Evolutionary conservation across 2,888 invertebrate genomes (phyloP).

Genomic region (Dyspetes luteomarginatus): DNA sequence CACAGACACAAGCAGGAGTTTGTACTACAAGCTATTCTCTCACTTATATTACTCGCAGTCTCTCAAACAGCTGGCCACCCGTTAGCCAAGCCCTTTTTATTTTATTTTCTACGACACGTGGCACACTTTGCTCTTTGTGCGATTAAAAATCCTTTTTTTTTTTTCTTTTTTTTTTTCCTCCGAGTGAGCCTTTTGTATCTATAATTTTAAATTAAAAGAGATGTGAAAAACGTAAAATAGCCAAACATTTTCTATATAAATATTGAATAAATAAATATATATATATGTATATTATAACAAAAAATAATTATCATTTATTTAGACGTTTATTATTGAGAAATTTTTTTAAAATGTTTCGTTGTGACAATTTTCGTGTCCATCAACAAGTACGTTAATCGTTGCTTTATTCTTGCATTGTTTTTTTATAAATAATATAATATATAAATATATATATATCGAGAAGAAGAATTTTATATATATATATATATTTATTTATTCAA

Average conservation of each 20-base stretch:
- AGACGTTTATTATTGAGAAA: too few relatives aligned
- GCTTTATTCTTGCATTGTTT: too few relatives aligned
- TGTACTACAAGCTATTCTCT: too few relatives aligned
- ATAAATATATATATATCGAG: too few relatives aligned
- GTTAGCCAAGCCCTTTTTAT: slow-evolving; percentile 66
- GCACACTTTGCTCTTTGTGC: slow-evolving; percentile 47
- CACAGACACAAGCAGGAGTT: too few relatives aligned
- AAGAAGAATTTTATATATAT: too few relatives aligned
- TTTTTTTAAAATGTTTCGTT: background rate
- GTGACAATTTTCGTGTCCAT: slow-evolving; percentile 6
- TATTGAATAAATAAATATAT: background rate
- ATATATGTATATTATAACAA: background rate
- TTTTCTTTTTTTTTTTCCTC: background rate
- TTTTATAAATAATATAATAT: too few relatives aligned
- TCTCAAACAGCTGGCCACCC: slow-evolving; percentile 67
- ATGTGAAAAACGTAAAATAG: background rate
- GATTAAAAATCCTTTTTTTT: too few relatives aligned
- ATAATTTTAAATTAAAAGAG: background rate
- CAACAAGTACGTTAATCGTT: background rate
- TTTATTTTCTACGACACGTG: slow-evolving; percentile 63
- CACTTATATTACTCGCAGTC: slow-evolving; percentile 8
- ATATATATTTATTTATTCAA: background rate
- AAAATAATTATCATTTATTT: background rate
- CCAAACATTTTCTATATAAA: too few relatives aligned
- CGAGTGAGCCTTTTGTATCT: background rate